A percentile compares a stretch with the other conserved stretches of the same genome.
Conservation (phyloP, 1,140 invertebrate species). For the Parasteatoda tepidariorum region DNA sequence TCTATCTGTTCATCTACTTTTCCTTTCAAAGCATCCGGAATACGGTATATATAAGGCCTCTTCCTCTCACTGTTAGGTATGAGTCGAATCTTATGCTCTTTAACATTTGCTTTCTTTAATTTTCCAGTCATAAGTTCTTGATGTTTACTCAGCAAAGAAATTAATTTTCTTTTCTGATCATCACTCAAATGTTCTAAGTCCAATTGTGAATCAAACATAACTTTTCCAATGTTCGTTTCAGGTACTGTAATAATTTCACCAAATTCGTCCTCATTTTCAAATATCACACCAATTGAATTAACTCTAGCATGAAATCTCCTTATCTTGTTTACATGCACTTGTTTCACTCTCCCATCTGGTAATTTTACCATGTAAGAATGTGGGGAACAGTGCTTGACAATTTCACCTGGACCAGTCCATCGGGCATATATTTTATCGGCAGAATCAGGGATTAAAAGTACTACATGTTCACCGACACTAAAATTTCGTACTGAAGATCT, state of each 20-base stretch:
- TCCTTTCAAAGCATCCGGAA: conserved; percentile 5
- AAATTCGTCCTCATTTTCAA: too few species aligned
- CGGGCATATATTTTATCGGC: not conserved
- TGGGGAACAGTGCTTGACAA: not conserved
- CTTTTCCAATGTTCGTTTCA: too few species aligned
- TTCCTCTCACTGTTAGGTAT: not conserved
- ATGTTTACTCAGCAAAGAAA: too few species aligned
- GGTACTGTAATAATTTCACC: not conserved
- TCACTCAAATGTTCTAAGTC: too few species aligned
- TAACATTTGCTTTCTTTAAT: too few species aligned
- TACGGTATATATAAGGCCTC: conserved; percentile 1
- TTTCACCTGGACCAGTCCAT: not conserved
- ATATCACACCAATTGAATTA: too few species aligned
- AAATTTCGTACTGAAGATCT: not conserved
- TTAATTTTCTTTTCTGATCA: too few species aligned
- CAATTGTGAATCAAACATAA: too few species aligned
- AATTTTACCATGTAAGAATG: not conserved
- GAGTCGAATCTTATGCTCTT: too few species aligned
- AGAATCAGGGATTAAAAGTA: not conserved
- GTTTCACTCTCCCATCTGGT: not conserved
- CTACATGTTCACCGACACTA: not conserved
- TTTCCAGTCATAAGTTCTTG: too few species aligned
- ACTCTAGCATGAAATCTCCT: too few species aligned
- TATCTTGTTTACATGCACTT: not conserved
- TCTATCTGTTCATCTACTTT: conserved; percentile 7